Conservation (phyloP, 2,888 invertebrate genomes). For the Erpobdella octoculata region DNA sequence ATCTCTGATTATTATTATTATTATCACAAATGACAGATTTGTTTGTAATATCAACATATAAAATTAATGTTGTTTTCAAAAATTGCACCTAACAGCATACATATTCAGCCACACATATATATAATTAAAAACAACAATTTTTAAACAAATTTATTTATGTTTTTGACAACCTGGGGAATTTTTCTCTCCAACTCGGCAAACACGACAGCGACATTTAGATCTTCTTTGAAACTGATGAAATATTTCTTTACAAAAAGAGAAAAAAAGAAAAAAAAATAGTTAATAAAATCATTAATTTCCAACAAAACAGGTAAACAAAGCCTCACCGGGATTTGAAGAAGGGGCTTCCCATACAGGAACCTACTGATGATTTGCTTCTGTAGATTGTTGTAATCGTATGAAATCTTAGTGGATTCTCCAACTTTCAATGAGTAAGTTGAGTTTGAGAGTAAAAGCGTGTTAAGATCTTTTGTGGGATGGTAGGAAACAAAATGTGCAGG, state of each 20-base stretch:
- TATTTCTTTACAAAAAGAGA: too few relatives aligned
- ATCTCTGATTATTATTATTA: too few relatives aligned
- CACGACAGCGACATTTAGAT: constrained; percentile 40
- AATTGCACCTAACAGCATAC: constrained; percentile 27
- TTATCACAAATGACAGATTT: too few relatives aligned
- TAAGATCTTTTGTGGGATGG: constrained; percentile 40
- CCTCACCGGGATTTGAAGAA: too few relatives aligned
- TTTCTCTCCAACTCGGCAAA: constrained; percentile 39
- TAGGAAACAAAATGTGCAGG: constrained; percentile 33
- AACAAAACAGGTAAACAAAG: constrained; percentile 13
- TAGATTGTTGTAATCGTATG: constrained; percentile 40
- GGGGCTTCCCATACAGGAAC: constrained; percentile 36
- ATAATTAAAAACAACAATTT: neutral
- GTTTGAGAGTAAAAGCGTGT: constrained; percentile 41
- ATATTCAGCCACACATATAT: neutral
- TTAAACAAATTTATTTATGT: constrained; percentile 3
- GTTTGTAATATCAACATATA: too few relatives aligned
- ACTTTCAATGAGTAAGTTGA: constrained; percentile 42
- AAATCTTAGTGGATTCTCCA: constrained; percentile 39
- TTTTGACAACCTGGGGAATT: constrained; percentile 39
- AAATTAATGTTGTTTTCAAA: too few relatives aligned
- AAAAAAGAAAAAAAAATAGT: constrained; percentile 27
- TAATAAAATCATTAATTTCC: neutral
- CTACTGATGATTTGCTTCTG: constrained; percentile 41
- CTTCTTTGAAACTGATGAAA: constrained; percentile 40